Conservation (phyloP, 2,888 invertebrate species). For the Archips crataeganus region DNA sequence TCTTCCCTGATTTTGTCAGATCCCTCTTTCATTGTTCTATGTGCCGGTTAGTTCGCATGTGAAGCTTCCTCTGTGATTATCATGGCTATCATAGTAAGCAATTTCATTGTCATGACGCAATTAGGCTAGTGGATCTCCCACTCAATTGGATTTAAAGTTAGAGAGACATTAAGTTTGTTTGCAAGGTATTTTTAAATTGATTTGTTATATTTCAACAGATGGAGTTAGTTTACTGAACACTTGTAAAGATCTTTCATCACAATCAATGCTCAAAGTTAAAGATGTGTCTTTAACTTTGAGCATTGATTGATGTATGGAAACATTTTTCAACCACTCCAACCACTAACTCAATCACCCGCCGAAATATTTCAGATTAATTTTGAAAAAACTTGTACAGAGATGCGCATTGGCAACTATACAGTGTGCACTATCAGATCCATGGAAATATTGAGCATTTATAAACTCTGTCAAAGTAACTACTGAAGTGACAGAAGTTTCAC, state of each 20-base stretch:
- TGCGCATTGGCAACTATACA: neutral
- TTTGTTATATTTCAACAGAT: neutral
- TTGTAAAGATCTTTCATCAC: too few relatives aligned
- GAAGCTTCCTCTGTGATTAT: conserved; percentile 71
- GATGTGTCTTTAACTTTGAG: too few relatives aligned
- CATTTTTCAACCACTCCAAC: too few relatives aligned
- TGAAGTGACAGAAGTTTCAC: neutral
- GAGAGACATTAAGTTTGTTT: too few relatives aligned
- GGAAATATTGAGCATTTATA: neutral
- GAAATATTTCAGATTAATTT: too few relatives aligned
- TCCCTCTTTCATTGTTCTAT: conserved; percentile 26
- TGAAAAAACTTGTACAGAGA: too few relatives aligned
- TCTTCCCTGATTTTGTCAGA: neutral
- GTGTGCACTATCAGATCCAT: neutral
- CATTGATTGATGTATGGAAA: too few relatives aligned
- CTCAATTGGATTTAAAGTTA: conserved; percentile 41
- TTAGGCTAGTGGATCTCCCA: conserved; percentile 72
- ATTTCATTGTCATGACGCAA: conserved; percentile 86
- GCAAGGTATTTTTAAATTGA: neutral
- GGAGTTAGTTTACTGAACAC: too few relatives aligned
- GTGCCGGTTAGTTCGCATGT: conserved; percentile 73
- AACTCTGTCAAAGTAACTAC: neutral
- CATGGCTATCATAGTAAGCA: conserved; percentile 82
- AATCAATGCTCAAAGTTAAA: too few relatives aligned
- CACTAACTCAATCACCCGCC: too few relatives aligned